A percentile compares a stretch with the other conserved stretches of the same genome.
Evolutionary conservation across 2,888 invertebrate genomes (phyloP).

Genomic region (Drosophila anomalata): DNA sequence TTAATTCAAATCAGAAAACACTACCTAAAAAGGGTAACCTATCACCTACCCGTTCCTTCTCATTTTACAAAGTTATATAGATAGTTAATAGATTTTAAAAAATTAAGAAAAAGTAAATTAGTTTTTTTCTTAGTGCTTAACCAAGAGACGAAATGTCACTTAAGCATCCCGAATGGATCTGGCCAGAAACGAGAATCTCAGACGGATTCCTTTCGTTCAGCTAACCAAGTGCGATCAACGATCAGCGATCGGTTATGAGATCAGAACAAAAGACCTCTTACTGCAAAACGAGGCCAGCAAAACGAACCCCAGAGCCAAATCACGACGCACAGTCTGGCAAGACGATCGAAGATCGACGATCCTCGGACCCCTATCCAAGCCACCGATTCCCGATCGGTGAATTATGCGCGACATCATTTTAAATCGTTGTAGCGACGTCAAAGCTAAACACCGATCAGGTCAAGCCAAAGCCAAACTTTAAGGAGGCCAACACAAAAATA

Average conservation of each 20-base stretch:
- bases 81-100: too few relatives aligned
- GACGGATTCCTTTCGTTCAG: conserved; percentile 37
- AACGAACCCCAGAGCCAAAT: conserved; percentile 36
- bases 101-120: not conserved
- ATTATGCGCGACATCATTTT: conserved; percentile 81
- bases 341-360: conserved; percentile 48
- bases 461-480: conserved; percentile 46
- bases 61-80: too few relatives aligned
- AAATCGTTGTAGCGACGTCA: conserved; percentile 78
- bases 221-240: conserved; percentile 69
- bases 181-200: conserved; percentile 38
- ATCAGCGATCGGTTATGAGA: conserved; percentile 76
- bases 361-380: conserved; percentile 32
- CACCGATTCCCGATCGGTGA: conserved; percentile 69
- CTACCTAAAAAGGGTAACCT: too few relatives aligned
- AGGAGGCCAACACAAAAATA: conserved; percentile 34
- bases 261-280: conserved; percentile 76
- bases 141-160: conserved; percentile 70
- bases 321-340: conserved; percentile 73
- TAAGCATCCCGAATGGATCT: conserved; percentile 65
- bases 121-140: conserved; percentile 3
- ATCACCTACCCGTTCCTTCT: too few relatives aligned
- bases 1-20: too few relatives aligned
- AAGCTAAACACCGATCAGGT: conserved; percentile 77
- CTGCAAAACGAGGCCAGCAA: conserved; percentile 68